These are phyloP conservation scores for Hydrophis major DNA, from an alignment of 2,797 vertebrate genomes.

Conservation along the genomic window DNA sequence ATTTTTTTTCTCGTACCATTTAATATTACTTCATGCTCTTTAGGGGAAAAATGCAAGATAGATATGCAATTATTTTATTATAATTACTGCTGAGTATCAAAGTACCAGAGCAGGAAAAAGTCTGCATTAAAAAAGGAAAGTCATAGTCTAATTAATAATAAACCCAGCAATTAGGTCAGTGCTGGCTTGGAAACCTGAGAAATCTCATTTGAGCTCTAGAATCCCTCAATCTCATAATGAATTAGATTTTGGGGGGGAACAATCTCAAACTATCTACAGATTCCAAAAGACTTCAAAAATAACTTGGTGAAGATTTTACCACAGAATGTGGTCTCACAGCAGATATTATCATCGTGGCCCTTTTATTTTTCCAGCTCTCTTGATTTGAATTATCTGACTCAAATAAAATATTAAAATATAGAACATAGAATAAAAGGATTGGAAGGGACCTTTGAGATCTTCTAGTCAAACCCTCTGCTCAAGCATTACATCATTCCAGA, in stretches of 20 bases:
- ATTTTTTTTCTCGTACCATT: not conserved
- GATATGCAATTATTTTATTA: not conserved
- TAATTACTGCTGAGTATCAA: slow-evolving; percentile 1
- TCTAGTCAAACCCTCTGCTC: not conserved
- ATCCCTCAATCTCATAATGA: not conserved
- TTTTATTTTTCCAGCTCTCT: not conserved
- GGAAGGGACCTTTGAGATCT: not conserved
- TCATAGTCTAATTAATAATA: not conserved
- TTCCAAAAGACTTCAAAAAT: not conserved
- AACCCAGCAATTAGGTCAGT: not conserved
- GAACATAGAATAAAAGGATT: not conserved
- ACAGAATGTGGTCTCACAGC: not conserved
- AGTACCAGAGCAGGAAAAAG: not conserved
- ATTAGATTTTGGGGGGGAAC: not conserved
- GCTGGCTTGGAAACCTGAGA: not conserved
- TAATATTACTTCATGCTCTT: not conserved
- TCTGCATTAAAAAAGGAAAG: not conserved
- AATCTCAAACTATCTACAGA: not conserved
- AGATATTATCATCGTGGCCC: not conserved
- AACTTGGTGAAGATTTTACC: not conserved
- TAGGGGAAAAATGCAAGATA: not conserved
- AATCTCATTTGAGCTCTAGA: not conserved
- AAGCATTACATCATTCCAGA: not conserved
- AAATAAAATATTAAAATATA: not conserved
- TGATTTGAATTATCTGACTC: not conserved